These are phyloP conservation scores for Masnerella sp. DNA, from an alignment of 2,888 invertebrate species.

Conservation along the genomic window DNA sequence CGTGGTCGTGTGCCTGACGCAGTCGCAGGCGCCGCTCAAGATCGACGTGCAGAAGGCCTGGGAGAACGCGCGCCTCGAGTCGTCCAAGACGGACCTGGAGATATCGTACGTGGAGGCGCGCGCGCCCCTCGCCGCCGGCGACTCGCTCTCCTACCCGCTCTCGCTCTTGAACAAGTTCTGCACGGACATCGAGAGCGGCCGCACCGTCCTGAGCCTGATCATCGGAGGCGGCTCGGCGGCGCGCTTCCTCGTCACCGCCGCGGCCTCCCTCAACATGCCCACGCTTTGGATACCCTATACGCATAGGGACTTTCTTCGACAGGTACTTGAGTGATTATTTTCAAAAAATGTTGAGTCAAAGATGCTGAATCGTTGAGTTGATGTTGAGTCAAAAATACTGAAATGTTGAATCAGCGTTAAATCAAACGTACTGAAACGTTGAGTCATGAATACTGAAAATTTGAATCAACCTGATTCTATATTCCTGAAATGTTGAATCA, in stretches of 20 bases:
- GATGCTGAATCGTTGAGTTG: too few species aligned
- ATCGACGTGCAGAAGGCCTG: slow-evolving; percentile 73
- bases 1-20: slow-evolving; percentile 72
- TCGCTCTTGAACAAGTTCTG: slow-evolving; percentile 73
- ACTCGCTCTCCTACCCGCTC: slow-evolving; percentile 70
- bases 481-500: too few species aligned
- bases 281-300: slow-evolving; percentile 75
- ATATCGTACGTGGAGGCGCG: slow-evolving; percentile 73
- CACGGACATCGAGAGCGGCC: slow-evolving; percentile 71
- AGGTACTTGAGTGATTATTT: too few species aligned
- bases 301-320: slow-evolving; percentile 73
- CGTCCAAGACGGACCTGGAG: slow-evolving; percentile 72
- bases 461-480: too few species aligned
- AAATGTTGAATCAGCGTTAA: too few species aligned
- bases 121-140: slow-evolving; percentile 65
- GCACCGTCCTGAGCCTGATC: slow-evolving; percentile 71
- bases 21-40: slow-evolving; percentile 69
- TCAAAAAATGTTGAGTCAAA: too few species aligned
- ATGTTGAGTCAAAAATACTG: too few species aligned
- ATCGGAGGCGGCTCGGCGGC: slow-evolving; percentile 75
- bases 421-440: too few species aligned
- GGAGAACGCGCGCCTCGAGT: slow-evolving; percentile 73
- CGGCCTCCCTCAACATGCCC: slow-evolving; percentile 73
- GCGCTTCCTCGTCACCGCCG: slow-evolving; percentile 74
- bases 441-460: too few species aligned